Conservation (phyloP, 1,140 invertebrate genomes). For the Drosophila watanabei region DNA sequence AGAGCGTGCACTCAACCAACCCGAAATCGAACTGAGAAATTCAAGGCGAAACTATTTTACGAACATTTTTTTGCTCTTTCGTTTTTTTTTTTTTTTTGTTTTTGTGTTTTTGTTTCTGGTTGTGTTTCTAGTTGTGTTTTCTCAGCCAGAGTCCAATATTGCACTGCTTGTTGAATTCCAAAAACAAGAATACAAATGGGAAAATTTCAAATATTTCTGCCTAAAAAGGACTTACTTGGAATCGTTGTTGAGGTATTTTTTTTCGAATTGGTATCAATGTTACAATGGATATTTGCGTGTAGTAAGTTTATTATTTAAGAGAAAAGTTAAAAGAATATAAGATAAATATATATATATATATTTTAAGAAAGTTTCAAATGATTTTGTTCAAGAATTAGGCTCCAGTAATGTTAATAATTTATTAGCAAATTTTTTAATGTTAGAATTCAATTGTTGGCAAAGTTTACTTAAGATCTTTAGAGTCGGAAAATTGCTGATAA, state of each 20-base stretch:
- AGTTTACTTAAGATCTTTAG: too few species aligned
- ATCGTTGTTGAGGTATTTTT: not conserved
- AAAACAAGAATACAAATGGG: slow-evolving; percentile 9
- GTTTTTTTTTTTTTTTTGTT: not conserved
- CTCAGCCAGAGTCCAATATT: slow-evolving; percentile 16
- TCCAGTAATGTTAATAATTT: not conserved
- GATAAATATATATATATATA: not conserved
- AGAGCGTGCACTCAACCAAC: slow-evolving; percentile 64
- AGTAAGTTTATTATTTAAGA: not conserved
- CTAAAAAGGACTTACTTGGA: not conserved
- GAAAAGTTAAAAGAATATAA: not conserved
- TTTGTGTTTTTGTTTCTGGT: not conserved
- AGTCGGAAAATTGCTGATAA: too few species aligned
- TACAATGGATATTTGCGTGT: not conserved
- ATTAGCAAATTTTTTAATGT: not conserved
- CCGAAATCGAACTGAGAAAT: slow-evolving; percentile 30
- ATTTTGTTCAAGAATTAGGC: not conserved
- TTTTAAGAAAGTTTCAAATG: not conserved
- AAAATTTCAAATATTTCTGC: slow-evolving; percentile 6
- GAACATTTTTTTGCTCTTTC: slow-evolving; percentile 5
- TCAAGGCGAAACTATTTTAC: slow-evolving; percentile 29
- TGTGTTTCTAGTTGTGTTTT: not conserved
- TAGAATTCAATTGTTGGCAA: not conserved
- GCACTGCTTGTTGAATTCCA: slow-evolving; percentile 19
- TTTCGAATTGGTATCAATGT: not conserved